phyloP scores from a whole-genome alignment of 2,797 vertebrate species.

The Gymnopithys bicolor region DNA sequence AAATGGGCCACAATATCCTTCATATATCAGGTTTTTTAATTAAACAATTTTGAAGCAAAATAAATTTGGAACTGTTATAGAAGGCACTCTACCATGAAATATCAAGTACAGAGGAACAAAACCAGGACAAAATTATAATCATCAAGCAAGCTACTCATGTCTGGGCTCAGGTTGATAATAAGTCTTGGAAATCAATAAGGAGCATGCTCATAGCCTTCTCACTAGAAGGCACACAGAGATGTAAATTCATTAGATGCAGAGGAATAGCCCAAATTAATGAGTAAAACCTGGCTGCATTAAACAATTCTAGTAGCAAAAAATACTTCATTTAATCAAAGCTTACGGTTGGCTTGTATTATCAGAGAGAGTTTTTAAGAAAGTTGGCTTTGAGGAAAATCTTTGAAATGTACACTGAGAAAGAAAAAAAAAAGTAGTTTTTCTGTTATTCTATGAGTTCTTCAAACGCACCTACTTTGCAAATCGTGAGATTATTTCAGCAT shows the following conservation, averaged over 20 bases:
- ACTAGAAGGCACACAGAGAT: not conserved
- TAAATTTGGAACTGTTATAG: not conserved
- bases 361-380: not conserved
- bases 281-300: not conserved
- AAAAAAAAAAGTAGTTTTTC: not conserved
- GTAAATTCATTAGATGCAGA: not conserved
- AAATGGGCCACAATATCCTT: not conserved
- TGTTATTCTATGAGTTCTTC: not conserved
- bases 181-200: constrained; percentile 13
- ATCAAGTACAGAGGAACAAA: not conserved
- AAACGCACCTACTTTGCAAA: not conserved
- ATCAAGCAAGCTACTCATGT: not conserved
- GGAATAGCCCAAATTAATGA: not conserved
- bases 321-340: not conserved
- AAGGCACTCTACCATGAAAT: not conserved
- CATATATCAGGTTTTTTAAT: not conserved
- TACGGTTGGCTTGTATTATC: not conserved
- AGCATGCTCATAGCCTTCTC: not conserved
- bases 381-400: not conserved
- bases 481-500: not conserved
- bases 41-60: not conserved
- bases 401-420: not conserved
- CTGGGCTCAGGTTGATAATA: not conserved
- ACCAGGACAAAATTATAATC: not conserved
- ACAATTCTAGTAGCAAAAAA: not conserved